Evolutionary conservation across 2,888 invertebrate genomes (phyloP), one percentile per base, ranked within the genome.

Genomic region (Oscheius sp.): DNA sequence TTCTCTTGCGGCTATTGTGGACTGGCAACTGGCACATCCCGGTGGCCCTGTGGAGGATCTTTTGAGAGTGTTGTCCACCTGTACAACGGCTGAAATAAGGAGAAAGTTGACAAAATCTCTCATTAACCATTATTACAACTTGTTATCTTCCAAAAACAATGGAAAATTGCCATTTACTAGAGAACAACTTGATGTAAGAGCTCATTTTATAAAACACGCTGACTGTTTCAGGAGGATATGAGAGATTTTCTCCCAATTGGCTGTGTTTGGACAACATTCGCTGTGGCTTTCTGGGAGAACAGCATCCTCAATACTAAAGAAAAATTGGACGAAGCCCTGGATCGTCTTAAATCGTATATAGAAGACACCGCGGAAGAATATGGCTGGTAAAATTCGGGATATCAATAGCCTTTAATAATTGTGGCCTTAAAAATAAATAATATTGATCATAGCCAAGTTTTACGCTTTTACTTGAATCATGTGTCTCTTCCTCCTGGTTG

Each of bases 11-110:
- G 83, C 82, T 13, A 80, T 87, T 53, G 84, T 87, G 61, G 87
- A 87, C 73, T 87, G 86, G 86, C 85, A 85, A 76, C 71, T 76
- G 13, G 68, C 79, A 9, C 82, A 83, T 72, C 59, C 78, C 23
- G 86, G 86, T 41, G 74, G 78, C 41, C 74, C 76, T 12, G 76
- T 78, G 7, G 86, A 81, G 69, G 86, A 86, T 63, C 12, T 86
- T n/a, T 76, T 78, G 25, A 83, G 85, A 25, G 18, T 85, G 13
- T 70, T 86, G 2, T 75, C 80, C 6, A 76, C 84, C 0, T 86
- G 86, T 74, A 84, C 84, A 13, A 68, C 79, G n/a, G 76, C 82
- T 25, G 76, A 75, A 21, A 85, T 84, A 69, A 75, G 80, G 6
- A 64, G 74, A 63, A 72, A 23, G 9, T 55, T 80, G 6, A 76